Percentiles rank a stretch among this genome's conserved stretches.
These are phyloP conservation scores for Heterohyrax brucei DNA, from an alignment of 2,797 vertebrate species.

Conservation along the genomic window DNA sequence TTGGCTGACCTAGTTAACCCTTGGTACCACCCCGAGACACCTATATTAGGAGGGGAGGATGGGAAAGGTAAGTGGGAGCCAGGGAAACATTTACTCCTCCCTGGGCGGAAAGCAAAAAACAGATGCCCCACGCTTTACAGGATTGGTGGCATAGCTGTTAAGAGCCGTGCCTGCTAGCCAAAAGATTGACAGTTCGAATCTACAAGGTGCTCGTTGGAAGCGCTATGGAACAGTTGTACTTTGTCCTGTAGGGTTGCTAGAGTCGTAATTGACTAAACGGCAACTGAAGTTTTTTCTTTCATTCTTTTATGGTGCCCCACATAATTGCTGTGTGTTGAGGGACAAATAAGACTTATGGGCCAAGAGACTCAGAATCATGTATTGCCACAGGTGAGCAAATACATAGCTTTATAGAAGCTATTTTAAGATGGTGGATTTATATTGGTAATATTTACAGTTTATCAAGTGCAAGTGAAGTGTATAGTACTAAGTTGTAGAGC, in stretches of 20 bases:
- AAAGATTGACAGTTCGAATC: no score
- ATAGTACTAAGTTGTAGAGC: background rate
- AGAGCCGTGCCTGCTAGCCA: no score
- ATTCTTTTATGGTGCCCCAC: background rate
- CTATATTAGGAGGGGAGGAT: background rate
- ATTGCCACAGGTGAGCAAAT: background rate
- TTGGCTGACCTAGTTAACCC: background rate
- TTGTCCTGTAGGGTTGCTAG: no score
- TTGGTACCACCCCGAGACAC: background rate
- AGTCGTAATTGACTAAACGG: no score
- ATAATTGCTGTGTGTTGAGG: background rate
- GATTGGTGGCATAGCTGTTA: background rate
- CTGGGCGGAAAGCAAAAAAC: background rate
- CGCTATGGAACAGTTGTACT: no score
- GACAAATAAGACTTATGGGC: background rate
- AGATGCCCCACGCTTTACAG: background rate
- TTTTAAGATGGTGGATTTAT: background rate
- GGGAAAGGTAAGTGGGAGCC: background rate
- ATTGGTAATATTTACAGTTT: background rate
- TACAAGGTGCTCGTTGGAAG: no score
- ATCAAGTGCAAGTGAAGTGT: background rate
- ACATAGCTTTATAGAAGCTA: background rate
- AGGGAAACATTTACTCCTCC: no score
- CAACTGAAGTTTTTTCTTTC: no score
- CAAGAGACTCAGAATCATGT: background rate